Evolutionary conservation across 2,888 invertebrate genomes (phyloP).

Genomic region (Capitulum mitella): DNA sequence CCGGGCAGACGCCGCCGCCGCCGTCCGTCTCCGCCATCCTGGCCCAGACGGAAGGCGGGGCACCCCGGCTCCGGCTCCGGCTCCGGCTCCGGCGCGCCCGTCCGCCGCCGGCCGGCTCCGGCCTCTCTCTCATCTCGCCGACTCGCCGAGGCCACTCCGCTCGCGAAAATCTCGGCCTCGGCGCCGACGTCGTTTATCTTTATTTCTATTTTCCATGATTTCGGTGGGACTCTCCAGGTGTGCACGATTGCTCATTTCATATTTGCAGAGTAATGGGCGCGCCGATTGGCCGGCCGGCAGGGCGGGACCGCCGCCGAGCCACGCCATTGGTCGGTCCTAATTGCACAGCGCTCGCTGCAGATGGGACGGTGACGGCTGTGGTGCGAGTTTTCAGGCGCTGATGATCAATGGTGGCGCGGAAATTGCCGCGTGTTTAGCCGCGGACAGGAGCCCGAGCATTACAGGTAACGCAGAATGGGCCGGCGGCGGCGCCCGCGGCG

Average conservation of each 20-base stretch:
- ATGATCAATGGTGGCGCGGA: slow-evolving; percentile 10
- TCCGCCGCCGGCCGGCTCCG: not conserved
- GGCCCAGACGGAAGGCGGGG: too few species aligned
- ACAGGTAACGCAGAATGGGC: too few species aligned
- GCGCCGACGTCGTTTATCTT: not conserved
- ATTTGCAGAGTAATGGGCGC: not conserved
- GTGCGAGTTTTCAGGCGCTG: not conserved
- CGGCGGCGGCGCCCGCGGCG: too few species aligned
- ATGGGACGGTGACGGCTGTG: not conserved
- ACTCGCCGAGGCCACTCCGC: not conserved
- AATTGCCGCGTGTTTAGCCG: not conserved
- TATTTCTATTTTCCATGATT: slow-evolving; percentile 25
- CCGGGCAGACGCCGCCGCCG: not conserved
- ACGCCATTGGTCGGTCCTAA: not conserved
- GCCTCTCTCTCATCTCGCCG: not conserved
- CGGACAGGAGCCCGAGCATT: not conserved
- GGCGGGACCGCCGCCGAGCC: not conserved
- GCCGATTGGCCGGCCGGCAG: not conserved
- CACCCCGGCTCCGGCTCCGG: too few species aligned
- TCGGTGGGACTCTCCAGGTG: slow-evolving; percentile 13
- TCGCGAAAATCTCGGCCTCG: not conserved
- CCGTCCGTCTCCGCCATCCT: too few species aligned
- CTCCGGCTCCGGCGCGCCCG: too few species aligned
- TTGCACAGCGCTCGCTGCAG: not conserved
- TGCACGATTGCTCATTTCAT: not conserved